Conservation (phyloP, 1,140 invertebrate genomes). For the Globodera ellingtonae region DNA sequence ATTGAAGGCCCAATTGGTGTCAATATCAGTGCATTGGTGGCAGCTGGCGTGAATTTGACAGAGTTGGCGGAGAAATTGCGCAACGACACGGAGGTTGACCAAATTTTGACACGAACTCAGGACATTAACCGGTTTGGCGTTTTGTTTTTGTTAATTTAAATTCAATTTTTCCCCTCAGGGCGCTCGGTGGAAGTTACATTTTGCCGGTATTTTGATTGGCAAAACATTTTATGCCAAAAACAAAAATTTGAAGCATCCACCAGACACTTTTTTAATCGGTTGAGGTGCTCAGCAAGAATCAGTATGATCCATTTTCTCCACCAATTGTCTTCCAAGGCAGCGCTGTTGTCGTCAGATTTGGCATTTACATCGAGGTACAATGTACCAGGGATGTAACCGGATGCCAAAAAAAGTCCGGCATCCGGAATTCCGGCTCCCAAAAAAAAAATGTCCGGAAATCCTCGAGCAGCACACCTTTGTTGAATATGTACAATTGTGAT, state of each 20-base stretch:
- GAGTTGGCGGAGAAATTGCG: slow-evolving; percentile 61
- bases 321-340: slow-evolving; percentile 64
- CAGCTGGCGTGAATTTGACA: slow-evolving; percentile 63
- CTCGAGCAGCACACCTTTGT: too few relatives aligned
- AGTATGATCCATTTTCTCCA: slow-evolving; percentile 63
- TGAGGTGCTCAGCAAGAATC: slow-evolving; percentile 60
- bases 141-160: slow-evolving; percentile 5
- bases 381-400: neutral
- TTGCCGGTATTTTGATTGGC: slow-evolving; percentile 36
- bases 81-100: slow-evolving; percentile 65
- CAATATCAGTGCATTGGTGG: slow-evolving; percentile 60
- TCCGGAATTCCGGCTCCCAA: too few relatives aligned
- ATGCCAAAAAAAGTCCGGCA: too few relatives aligned
- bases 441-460: too few relatives aligned
- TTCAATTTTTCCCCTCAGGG: slow-evolving; percentile 33
- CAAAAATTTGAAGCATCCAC: neutral
- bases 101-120: slow-evolving; percentile 58
- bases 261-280: too few relatives aligned
- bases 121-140: slow-evolving; percentile 46
- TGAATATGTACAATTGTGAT: too few relatives aligned
- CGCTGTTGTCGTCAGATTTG: slow-evolving; percentile 61
- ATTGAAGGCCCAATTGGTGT: slow-evolving; percentile 65
- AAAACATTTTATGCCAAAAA: too few relatives aligned
- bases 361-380: slow-evolving; percentile 61
- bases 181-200: slow-evolving; percentile 62